Evolutionary conservation across 2,113 vertebrate species (phyloP).

Genomic region (Camelus dromedarius): DNA sequence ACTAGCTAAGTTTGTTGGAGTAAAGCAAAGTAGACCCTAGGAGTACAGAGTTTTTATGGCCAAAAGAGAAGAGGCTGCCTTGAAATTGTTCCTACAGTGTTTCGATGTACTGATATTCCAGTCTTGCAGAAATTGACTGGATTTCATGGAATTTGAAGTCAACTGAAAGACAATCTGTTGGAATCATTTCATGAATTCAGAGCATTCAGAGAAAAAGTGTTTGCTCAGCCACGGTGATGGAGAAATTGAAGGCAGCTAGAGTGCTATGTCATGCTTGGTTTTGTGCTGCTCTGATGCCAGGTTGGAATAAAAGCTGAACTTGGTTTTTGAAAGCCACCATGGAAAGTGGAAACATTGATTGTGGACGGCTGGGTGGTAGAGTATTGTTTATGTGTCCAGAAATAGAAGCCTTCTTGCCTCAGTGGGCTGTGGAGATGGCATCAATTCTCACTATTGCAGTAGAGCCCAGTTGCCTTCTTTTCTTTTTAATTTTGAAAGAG

Average conservation of each 20-base stretch:
- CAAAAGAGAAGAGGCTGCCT: conserved; percentile 18
- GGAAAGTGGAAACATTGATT: conserved; percentile 44
- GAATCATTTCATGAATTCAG: conserved; percentile 68
- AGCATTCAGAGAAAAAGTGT: conserved; percentile 67
- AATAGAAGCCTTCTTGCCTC: background rate
- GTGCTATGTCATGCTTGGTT: conserved; percentile 59
- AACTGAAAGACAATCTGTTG: conserved; percentile 59
- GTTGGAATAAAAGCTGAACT: conserved; percentile 57
- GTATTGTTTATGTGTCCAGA: background rate
- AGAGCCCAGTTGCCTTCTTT: background rate
- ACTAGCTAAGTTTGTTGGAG: background rate
- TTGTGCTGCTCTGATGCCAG: background rate
- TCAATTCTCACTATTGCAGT: background rate
- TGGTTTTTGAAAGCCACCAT: conserved; percentile 52
- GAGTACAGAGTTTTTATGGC: background rate
- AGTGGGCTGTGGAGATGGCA: background rate
- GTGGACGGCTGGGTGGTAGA: background rate
- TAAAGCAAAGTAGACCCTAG: background rate
- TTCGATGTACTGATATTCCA: conserved; percentile 17
- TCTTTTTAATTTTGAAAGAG: conserved; percentile 57
- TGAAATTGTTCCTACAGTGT: background rate
- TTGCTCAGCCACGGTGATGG: conserved; percentile 42
- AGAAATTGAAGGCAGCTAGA: conserved; percentile 26
- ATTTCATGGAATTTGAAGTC: conserved; percentile 76
- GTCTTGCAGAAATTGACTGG: conserved; percentile 31